Percentiles rank a stretch among this genome's conserved stretches.
Evolutionary conservation across 2,113 vertebrate species (phyloP).

Genomic region (Toxotes jaculatrix): DNA sequence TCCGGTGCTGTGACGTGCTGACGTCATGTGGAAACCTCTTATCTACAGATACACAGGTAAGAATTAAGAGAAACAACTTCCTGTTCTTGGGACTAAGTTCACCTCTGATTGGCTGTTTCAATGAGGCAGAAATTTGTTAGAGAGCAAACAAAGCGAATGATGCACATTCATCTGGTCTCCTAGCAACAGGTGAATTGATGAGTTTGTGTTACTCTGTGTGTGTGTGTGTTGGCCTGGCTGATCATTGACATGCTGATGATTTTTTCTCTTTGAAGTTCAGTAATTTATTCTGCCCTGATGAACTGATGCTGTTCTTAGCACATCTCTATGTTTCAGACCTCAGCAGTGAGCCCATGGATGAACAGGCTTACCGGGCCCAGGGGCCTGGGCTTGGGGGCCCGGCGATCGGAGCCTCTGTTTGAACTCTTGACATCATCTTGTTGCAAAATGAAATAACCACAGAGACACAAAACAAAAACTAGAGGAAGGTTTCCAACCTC

Average conservation of each 20-base stretch:
- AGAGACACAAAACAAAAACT: neutral
- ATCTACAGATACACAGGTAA: slow-evolving; percentile 7
- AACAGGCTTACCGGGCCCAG: too few relatives aligned
- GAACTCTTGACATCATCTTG: neutral
- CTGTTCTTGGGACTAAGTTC: neutral
- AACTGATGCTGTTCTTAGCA: neutral
- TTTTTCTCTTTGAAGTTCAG: slow-evolving; percentile 49
- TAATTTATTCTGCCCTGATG: slow-evolving; percentile 39
- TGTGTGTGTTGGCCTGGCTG: slow-evolving; percentile 7
- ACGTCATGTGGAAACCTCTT: neutral
- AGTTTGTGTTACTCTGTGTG: neutral
- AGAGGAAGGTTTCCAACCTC: too few relatives aligned
- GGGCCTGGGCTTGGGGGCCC: neutral
- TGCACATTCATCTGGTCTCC: slow-evolving; percentile 48
- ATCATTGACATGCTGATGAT: slow-evolving; percentile 71
- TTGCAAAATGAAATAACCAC: neutral
- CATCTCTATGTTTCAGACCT: neutral
- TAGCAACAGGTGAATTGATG: slow-evolving; percentile 57
- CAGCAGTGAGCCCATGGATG: too few relatives aligned
- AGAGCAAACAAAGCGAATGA: slow-evolving; percentile 40
- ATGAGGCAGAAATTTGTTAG: slow-evolving; percentile 14
- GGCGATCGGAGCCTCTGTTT: neutral
- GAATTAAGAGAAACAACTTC: neutral
- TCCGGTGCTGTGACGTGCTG: neutral
- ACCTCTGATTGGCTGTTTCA: slow-evolving; percentile 48